Base-by-base conservation (phyloP, 2,888 invertebrate species). In the Dynastes maya region DNA sequence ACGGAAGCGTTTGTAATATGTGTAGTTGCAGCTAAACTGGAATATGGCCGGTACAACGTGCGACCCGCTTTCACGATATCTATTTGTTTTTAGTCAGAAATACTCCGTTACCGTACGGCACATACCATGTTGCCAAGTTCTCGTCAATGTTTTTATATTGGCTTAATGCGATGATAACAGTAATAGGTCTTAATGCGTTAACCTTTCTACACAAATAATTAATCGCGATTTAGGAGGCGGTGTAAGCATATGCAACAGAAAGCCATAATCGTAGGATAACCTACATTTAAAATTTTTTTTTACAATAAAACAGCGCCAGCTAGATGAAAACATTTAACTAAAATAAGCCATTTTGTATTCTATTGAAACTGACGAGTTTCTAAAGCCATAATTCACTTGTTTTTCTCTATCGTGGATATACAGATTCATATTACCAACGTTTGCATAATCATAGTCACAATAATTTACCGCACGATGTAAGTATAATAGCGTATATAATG, bases 21-120 rank as follows among this genome's bases (percentile, higher is more conserved):
- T 61, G 22, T 16, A 74, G 61, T 49, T 74, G 51, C 53, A 40
- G 29, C 32, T 37, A 58, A 65, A 67, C 76, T 65, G 76, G 65
- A 76, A 76, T 67, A 65, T 76, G 65, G 65, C 65, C 65, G 65
- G 32, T 32, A 63, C 45, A 82, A 81, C 76, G 81, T 80, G 78
- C 83, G 83, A 79, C 81, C 80, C 79, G 83, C 79, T 82, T 80
- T 81, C 82, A 81, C 80, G 80, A 76, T 78, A 63, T 63, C 29
- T 68, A 80, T 86, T 87, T 90, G 89, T 88, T 89, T 89, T 90
- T 90, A 90, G 90, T 63, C 61, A 89, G 89, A 90, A 89, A 90
- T 89, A 80, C 76, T 55, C 74, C 80, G 78, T 67, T 68, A 70
- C 77, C 67, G 78, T 77, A 81, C 78, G 75, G 80, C 80, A 81